Base-by-base conservation (phyloP, 2,797 vertebrate species). In the Notolabrus celidotus region DNA sequence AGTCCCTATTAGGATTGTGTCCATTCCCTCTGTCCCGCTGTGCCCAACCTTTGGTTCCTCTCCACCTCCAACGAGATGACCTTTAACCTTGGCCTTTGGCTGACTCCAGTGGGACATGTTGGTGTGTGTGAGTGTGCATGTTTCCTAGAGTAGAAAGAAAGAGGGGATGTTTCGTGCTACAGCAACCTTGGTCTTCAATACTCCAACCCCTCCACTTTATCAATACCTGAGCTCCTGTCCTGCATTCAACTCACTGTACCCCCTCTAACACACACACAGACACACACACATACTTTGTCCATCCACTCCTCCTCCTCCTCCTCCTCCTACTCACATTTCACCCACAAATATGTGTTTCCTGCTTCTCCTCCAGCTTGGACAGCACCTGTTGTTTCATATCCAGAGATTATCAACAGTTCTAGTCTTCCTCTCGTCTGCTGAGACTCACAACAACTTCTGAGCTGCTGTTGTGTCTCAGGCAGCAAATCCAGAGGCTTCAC, bases 381-480 rank as follows among this genome's bases (percentile, higher is more conserved):
- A 25, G 56, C 71, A 81, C 79, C 84, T 81, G 82, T 79, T 81
- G 74, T 80, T 87, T 75, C 55, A 22, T 56, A 47, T 71, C 62
- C 49, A 71, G n/a, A 42, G 9, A 66, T 80, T 78, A 82, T 75
- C 70, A 76, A 41, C 81, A 72, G 80, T 68, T 74, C 68, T 42
- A 20, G 38, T 55, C 27, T 46, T 53, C 66, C 73, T 72, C 70
- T 65, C 45, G 42, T 57, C 53, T 2, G 36, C 50, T 67, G 61
- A 68, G 71, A 51, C 55, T 53, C 47, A 25, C 55, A 47, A 66
- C 49, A 31, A 56, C 0, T 14, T 36, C 45, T n/a, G 50, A 62
- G n/a, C n/a, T n/a, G 46, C 36, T 81, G 74, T 57, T 71, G 72
- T 66, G 69, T 81, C 66, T 65, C 15, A 65, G n/a, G 38, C 31